A percentile compares a stretch with the other conserved stretches of the same genome.
Conservation (phyloP, 2,113 vertebrate genomes). For the Scytalopus superciliaris region DNA sequence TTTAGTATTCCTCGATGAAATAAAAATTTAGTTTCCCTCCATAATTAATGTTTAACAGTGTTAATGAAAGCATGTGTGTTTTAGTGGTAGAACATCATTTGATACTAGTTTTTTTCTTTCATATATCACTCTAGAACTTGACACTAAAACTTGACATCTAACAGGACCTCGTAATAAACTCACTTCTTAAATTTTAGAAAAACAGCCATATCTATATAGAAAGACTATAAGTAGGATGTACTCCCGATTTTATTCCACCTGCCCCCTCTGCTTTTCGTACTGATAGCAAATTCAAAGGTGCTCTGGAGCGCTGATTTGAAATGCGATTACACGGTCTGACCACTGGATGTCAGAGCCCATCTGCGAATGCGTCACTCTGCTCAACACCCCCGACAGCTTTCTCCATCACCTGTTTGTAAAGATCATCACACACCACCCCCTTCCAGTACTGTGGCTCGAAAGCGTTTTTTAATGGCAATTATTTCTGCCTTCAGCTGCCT, state of each 20-base stretch:
- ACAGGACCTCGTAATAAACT: neutral
- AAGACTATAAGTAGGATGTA: neutral
- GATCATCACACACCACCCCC: neutral
- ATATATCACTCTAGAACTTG: neutral
- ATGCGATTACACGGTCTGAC: neutral
- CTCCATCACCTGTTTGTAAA: neutral
- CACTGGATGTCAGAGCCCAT: conserved; percentile 68
- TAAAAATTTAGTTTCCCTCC: neutral
- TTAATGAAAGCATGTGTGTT: neutral
- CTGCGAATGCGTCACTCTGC: neutral
- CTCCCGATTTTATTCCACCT: neutral
- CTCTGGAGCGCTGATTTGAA: neutral
- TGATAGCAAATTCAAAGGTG: neutral
- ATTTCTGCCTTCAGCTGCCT: neutral
- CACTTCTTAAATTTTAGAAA: neutral
- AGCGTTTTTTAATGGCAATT: neutral
- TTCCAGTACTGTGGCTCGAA: neutral
- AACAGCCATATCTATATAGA: neutral
- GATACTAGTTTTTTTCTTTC: neutral
- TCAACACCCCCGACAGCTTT: neutral
- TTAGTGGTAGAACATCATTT: neutral
- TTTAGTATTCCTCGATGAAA: neutral
- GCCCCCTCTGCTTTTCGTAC: neutral
- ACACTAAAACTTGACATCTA: neutral
- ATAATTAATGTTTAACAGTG: neutral